Conservation (phyloP, 2,113 vertebrate species). For the Mobula hypostoma region DNA sequence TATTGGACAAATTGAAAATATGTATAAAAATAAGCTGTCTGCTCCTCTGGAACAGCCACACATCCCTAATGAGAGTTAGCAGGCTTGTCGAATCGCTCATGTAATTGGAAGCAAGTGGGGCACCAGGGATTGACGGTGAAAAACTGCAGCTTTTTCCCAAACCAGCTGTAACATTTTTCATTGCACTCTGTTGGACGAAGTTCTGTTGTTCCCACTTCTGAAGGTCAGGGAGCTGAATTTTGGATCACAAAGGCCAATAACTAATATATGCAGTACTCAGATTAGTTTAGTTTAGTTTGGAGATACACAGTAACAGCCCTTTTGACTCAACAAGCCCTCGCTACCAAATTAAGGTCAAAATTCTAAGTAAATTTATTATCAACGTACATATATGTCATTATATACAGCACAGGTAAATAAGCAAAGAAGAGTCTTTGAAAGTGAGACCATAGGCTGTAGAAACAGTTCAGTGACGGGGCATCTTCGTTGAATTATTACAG, state of each 20-base stretch:
- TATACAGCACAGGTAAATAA: no score
- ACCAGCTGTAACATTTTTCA: neutral
- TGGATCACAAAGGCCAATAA: neutral
- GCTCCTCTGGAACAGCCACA: neutral
- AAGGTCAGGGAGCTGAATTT: constrained; percentile 8
- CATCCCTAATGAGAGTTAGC: neutral
- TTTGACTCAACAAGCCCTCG: no score
- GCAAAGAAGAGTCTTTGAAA: no score
- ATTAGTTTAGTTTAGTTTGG: no score
- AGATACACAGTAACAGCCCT: no score
- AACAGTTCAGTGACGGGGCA: no score
- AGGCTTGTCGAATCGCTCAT: neutral
- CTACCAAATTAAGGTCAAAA: no score
- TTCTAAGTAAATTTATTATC: no score
- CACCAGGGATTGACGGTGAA: neutral
- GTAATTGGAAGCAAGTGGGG: neutral
- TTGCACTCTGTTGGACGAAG: neutral
- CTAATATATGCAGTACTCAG: neutral
- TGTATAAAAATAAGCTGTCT: neutral
- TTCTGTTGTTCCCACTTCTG: neutral
- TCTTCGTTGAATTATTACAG: neutral
- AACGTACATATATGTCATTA: no score
- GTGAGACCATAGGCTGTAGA: no score
- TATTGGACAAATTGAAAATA: neutral
- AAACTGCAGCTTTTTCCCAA: neutral